phyloP scores from a whole-genome alignment of 64 coral and sea anemone genomes.

The Stichodactyla mertensii region DNA sequence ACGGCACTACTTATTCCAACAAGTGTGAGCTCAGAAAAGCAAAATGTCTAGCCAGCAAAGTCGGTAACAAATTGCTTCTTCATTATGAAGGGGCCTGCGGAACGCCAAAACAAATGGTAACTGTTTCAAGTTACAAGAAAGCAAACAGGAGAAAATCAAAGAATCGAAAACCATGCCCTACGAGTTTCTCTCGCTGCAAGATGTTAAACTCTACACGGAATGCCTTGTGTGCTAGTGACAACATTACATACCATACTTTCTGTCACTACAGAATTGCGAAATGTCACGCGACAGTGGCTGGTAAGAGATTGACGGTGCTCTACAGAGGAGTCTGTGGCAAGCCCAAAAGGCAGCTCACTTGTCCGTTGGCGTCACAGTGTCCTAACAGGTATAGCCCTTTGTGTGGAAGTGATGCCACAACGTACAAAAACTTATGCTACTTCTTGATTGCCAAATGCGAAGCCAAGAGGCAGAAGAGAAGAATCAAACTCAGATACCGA shows the following conservation, averaged over 20 bases:
- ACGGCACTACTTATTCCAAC: conserved; percentile 60
- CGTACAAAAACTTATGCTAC: conserved; percentile 74
- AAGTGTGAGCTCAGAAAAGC: conserved; percentile 56
- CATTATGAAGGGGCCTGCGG: conserved; percentile 41
- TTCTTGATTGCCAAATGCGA: conserved; percentile 65
- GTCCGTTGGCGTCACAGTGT: conserved; percentile 57
- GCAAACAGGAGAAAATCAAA: conserved; percentile 14
- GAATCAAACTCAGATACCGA: conserved; percentile 32
- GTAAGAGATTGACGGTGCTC: conserved; percentile 22
- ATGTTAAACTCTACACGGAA: conserved; percentile 28
- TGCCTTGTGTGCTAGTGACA: conserved; percentile 58
- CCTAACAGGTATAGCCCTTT: conserved; percentile 28
- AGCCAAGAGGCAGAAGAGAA: conserved; percentile 31
- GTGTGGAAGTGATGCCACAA: conserved; percentile 58
- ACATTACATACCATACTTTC: conserved; percentile 57
- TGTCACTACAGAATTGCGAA: conserved; percentile 65
- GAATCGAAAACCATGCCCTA: conserved; percentile 28
- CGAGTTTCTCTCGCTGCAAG: conserved; percentile 13
- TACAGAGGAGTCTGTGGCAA: conserved; percentile 70
- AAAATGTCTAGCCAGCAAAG: conserved; percentile 48
- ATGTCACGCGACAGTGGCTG: conserved; percentile 52
- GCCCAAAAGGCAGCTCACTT: conserved; percentile 32
- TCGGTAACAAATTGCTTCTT: conserved; percentile 31
- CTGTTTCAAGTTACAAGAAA: neutral
- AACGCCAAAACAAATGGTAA: conserved; percentile 26